Evolutionary conservation across 1,140 invertebrate genomes (phyloP), one percentile per base, ranked within the genome.

Genomic region (Rhysida immarginata): DNA sequence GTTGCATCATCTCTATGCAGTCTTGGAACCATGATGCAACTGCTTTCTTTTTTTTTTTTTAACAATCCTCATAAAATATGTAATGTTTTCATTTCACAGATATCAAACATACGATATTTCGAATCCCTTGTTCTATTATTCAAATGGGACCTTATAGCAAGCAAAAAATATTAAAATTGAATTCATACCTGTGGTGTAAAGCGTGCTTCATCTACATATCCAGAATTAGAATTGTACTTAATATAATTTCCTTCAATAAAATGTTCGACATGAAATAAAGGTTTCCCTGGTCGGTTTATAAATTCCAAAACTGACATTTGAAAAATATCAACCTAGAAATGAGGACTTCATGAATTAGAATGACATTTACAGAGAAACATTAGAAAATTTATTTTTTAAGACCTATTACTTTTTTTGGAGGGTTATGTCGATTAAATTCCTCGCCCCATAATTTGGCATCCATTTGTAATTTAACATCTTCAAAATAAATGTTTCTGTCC

Each of bases 211-310:
- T 76, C 73, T 23, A 80, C 77, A 67, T 77, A 80, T 21, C 78
- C 78, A 45, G 76, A 78, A 63, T 80, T 80, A 2, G 76, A 78
- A 63, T 80, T 80, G 65, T 80, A 79, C 63, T 80, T 80, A 53
- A 77, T 74, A 62, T 80, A 80, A 25, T 78, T 62, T 16, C 78
- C 78, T 59, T 78, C 77, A 49, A 80, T 80, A 62, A 71, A 79
- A 60, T 79, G 77, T 62, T 80, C 78, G 50, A 79, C 63, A 59
- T 80, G 78, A 63, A 68, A 80, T 1, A 78, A 59, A 2, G 76
- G 77, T 26, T 66, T 66, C 0, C 69, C 75, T 8, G 66, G 66
- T 41, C 76, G 60, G 25, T 78, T 65, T 16, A 68, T 63, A 62
- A 79, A 75, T 60, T 80, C 77, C 23, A 80, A 60, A 5, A 79